phyloP scores from a whole-genome alignment of 2,797 vertebrate genomes.

The Crax fasciolata region DNA sequence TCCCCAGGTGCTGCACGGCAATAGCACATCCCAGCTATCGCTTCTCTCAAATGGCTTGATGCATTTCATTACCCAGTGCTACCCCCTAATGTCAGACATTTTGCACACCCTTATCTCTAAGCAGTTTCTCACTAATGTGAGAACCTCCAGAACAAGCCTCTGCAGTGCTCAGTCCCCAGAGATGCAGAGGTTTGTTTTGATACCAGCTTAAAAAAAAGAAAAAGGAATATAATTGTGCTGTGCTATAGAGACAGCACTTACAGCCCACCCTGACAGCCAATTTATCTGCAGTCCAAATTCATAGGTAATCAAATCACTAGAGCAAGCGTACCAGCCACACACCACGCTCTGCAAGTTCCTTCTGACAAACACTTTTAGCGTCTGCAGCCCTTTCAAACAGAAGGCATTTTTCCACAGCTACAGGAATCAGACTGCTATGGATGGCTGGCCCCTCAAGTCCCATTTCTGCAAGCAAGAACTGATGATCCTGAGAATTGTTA shows the following conservation, averaged over 20 bases:
- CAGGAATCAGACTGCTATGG: slow-evolving; percentile 16
- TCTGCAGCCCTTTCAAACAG: background rate
- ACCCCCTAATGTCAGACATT: background rate
- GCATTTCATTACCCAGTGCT: background rate
- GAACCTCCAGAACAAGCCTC: background rate
- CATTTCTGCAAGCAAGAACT: slow-evolving; percentile 14
- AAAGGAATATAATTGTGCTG: background rate
- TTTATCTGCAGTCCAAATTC: slow-evolving; percentile 57
- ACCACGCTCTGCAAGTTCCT: slow-evolving; percentile 38
- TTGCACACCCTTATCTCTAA: background rate
- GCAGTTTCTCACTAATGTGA: background rate
- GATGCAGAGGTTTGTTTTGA: slow-evolving; percentile 44
- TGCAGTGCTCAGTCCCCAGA: background rate
- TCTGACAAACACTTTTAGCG: slow-evolving; percentile 48
- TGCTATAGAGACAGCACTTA: slow-evolving; percentile 1
- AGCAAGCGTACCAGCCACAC: slow-evolving; percentile 10
- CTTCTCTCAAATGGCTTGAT: background rate
- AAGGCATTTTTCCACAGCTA: slow-evolving; percentile 34
- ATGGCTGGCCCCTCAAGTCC: slow-evolving; percentile 6
- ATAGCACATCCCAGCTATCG: background rate
- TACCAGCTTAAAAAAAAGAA: background rate
- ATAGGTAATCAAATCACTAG: slow-evolving; percentile 46
- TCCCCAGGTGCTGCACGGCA: background rate
- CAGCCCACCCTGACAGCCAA: slow-evolving; percentile 48
- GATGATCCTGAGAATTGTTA: slow-evolving; percentile 29